A percentile compares a stretch with the other conserved stretches of the same genome.
phyloP scores from a whole-genome alignment of 2,888 invertebrate species.

The Malthinus seriepunctatus region DNA sequence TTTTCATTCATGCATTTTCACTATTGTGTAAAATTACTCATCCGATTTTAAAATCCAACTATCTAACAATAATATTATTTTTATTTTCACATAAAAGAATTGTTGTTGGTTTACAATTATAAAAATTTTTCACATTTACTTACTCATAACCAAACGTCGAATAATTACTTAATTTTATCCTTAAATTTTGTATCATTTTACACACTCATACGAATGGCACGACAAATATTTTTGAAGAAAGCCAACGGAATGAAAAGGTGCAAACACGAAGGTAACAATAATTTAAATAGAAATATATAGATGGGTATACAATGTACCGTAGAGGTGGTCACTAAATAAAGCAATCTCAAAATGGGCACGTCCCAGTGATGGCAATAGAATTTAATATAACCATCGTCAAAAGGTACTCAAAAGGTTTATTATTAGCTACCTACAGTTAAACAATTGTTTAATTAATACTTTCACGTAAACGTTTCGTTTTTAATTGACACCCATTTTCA shows the following conservation, averaged over 20 bases:
- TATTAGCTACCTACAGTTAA: too few species aligned
- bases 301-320: not conserved
- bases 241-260: not conserved
- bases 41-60: conserved; percentile 11
- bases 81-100: conserved; percentile 1
- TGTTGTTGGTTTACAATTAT: too few species aligned
- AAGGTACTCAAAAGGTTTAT: too few species aligned
- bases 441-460: too few species aligned
- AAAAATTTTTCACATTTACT: too few species aligned
- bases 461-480: too few species aligned
- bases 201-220: not conserved
- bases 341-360: conserved; percentile 18
- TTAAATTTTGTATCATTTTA: too few species aligned
- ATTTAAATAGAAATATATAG: conserved; percentile 1
- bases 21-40: conserved; percentile 15
- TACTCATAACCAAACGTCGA: too few species aligned
- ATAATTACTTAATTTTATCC: too few species aligned
- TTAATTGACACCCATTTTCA: too few species aligned
- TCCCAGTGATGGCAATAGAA: conserved; percentile 16
- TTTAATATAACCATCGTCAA: too few species aligned
- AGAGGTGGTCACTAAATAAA: conserved; percentile 26
- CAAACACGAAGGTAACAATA: conserved; percentile 2
- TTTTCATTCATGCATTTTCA: conserved; percentile 19
- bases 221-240: not conserved
- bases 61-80: conserved; percentile 15